These are phyloP conservation scores for Astreopora myriophthalma DNA, from an alignment of 64 coral and sea anemone genomes.

Conservation along the genomic window DNA sequence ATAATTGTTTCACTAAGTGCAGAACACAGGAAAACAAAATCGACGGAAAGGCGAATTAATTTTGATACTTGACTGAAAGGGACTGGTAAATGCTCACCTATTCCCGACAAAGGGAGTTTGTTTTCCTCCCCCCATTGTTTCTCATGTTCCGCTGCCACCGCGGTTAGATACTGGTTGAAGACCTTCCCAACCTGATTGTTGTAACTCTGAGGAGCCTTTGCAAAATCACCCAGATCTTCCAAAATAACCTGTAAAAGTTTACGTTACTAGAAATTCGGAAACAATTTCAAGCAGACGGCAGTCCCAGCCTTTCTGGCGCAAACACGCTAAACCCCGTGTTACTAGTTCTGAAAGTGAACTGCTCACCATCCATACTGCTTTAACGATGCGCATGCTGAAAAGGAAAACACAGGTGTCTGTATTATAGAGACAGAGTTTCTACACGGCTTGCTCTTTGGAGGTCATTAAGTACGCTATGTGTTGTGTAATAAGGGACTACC, in stretches of 20 bases:
- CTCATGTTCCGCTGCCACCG: conserved; percentile 44
- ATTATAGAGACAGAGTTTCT: too few relatives aligned
- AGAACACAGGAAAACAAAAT: not conserved
- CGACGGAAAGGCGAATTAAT: not conserved
- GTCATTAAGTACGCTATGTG: too few relatives aligned
- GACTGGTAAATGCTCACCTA: not conserved
- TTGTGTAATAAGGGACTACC: too few relatives aligned
- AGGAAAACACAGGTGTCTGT: too few relatives aligned
- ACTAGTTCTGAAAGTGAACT: not conserved
- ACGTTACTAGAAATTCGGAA: not conserved
- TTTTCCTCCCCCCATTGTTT: conserved; percentile 65
- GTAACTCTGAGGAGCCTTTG: conserved; percentile 40
- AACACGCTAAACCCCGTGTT: not conserved
- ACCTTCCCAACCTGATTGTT: conserved; percentile 68
- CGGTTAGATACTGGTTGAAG: conserved; percentile 71
- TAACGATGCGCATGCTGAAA: too few relatives aligned
- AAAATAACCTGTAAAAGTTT: conserved; percentile 46
- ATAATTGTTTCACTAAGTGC: too few relatives aligned
- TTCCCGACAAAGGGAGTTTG: conserved; percentile 68
- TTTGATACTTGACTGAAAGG: not conserved
- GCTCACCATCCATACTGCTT: too few relatives aligned
- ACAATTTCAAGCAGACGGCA: not conserved
- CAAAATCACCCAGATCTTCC: conserved; percentile 46
- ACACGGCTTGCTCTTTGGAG: too few relatives aligned
- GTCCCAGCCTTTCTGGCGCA: not conserved